Evolutionary conservation across 2,797 vertebrate genomes (phyloP), one percentile per base, ranked within the genome.

Genomic region (Nasua narica): DNA sequence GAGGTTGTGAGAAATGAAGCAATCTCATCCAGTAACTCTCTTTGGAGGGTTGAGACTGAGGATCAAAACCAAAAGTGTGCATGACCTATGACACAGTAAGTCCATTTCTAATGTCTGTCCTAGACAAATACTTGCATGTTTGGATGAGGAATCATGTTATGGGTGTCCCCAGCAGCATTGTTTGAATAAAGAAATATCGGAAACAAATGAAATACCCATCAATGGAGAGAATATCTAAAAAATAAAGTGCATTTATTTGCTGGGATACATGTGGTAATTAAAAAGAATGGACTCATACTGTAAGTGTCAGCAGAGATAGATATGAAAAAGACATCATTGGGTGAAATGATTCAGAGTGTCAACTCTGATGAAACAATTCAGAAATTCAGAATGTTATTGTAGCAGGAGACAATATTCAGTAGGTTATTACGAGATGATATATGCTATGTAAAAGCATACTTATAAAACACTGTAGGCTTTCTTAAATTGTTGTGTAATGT

Each of bases 141-240:
- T 94, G 16, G 15, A 70, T n/a, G 35, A 83, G 37, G 50, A 60
- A 18, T 78, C 48, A 69, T 69, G 78, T 88, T 88, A 43, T 62
- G 48, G 12, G 15, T 82, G 14, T 81, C 60, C 14, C 18, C 54
- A 67, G 37, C 56, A 83, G 23, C 16, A 52, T 54, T 62, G 46
- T 84, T 95, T 92, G 52, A 72, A 58, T 58, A 69, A 27, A 65
- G 46, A 69, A 70, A 37, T 83, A 32, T 29, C 62, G 5, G 62
- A 86, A 87, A 76, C 16, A 90, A 85, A 27, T 16, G 60, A 97
- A 74, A 43, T 94, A 70, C 2, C 16, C 35, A 56, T 67, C 7
- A 87, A 7, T 52, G 54, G 58, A 88, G 46, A 65, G 56, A 69
- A 65, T 52, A 29, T 60, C 27, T 96, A 29, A 94, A 97, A 94